Conservation (phyloP, 1,140 invertebrate genomes). For the Asobara japonica region DNA sequence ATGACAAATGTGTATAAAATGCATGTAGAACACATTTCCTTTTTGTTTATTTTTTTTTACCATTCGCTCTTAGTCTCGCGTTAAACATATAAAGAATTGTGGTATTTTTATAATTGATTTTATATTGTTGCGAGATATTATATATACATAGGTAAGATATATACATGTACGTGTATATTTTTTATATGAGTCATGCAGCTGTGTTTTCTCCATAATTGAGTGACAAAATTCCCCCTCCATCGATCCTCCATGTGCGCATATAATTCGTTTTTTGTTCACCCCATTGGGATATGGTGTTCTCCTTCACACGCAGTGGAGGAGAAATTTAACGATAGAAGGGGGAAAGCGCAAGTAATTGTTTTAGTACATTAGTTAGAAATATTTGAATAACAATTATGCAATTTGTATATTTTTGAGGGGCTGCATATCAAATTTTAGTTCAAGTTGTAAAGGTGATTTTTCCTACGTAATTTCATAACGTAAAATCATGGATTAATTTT, state of each 20-base stretch:
- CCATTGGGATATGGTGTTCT: not conserved
- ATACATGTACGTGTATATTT: slow-evolving; percentile 11
- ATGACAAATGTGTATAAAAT: slow-evolving; percentile 19
- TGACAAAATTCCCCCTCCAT: slow-evolving; percentile 7
- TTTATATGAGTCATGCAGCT: slow-evolving; percentile 7
- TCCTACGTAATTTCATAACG: not conserved
- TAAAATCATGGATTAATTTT: slow-evolving; percentile 6
- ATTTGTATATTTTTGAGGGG: not conserved
- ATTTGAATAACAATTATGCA: slow-evolving; percentile 12
- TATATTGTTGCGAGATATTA: not conserved
- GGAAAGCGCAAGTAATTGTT: not conserved
- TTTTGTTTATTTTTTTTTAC: slow-evolving; percentile 1
- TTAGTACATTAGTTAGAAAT: slow-evolving; percentile 9
- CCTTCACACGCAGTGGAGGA: not conserved
- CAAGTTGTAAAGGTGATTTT: slow-evolving; percentile 2
- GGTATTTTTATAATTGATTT: not conserved
- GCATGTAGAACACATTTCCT: slow-evolving; percentile 12
- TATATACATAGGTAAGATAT: slow-evolving; percentile 13
- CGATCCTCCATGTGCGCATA: not conserved
- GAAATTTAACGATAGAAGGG: not conserved
- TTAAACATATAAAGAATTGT: slow-evolving; percentile 11
- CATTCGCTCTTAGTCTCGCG: not conserved
- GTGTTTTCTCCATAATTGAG: not conserved
- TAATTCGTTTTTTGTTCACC: not conserved
- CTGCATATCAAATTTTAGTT: slow-evolving; percentile 3